Base-by-base conservation (phyloP, 2,888 invertebrate genomes). In the Sesia apiformis region DNA sequence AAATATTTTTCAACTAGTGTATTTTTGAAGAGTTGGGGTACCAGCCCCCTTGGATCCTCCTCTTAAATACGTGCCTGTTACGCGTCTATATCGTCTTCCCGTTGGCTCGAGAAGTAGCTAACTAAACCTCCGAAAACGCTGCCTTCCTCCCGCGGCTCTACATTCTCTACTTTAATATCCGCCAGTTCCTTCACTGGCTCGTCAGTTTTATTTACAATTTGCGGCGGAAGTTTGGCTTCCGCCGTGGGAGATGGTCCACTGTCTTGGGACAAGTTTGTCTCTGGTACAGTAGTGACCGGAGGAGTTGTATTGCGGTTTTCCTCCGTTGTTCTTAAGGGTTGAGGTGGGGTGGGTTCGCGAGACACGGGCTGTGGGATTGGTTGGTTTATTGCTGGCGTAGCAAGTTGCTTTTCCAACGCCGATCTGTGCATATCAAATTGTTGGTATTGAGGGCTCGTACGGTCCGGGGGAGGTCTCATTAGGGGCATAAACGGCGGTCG, bases 101-200 rank as follows among this genome's bases (percentile, higher is more conserved):
- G 93, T 81, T 97, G 97, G 74, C 96, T 96, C 65, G 96, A 96
- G 84, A 97, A 97, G 86, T 97, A 97, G 78, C 96, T 96, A 57
- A 97, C 97, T 67, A 97, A 91, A 4, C 97, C 97, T 46, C 96
- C 96, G 80, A 97, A 97, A 74, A 96, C 96, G 52, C 96, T 93
- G 60, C 91, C 90, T 62, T 91, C 92, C 8, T 38, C 56, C 54
- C 62, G 62, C 7, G 55, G 53, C 38, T 54, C 62, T 41, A 59
- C 57, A 40, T 53, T 56, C 51, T 41, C 42, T 53, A 52, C 57
- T 55, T 43, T 52, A 51, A 8, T 40, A 8, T n/a, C 5, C 4
- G 5, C 49, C 23, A 5, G 7, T 5, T 49, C 49, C n/a, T 40
- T 7, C 50, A 39, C 38, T 7, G 50, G 50, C 3, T 5, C 50